Evolutionary conservation across 2,797 vertebrate genomes (phyloP).

Genomic region (Tapirus indicus): DNA sequence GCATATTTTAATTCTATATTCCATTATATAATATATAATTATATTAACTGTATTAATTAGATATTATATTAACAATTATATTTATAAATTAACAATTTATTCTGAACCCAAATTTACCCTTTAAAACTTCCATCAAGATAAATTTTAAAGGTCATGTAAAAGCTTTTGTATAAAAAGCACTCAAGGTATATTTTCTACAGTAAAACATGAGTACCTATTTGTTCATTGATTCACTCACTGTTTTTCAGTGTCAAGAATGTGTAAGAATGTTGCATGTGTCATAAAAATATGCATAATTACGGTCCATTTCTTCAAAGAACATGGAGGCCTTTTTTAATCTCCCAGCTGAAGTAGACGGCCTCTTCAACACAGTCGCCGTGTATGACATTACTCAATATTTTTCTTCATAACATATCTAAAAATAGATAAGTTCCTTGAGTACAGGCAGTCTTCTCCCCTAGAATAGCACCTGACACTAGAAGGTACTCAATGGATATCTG

Average conservation of each 20-base stretch:
- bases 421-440: neutral
- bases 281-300: neutral
- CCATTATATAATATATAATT: neutral
- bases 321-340: neutral
- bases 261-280: neutral
- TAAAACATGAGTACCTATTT: neutral
- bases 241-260: neutral
- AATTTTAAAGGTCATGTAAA: neutral
- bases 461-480: neutral
- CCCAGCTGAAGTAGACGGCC: neutral
- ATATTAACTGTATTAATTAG: neutral
- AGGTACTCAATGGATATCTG: neutral
- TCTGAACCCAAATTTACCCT: neutral
- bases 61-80: neutral
- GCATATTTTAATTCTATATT: neutral
- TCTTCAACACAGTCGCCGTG: neutral
- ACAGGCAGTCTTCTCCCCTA: neutral
- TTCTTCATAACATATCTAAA: neutral
- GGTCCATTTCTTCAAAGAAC: neutral
- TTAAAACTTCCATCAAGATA: neutral
- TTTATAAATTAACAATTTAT: neutral
- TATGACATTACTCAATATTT: neutral
- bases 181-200: neutral
- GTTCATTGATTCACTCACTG: neutral
- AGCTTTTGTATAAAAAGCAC: neutral